Base-by-base conservation (phyloP, 2,113 vertebrate species). In the Sander lucioperca region DNA sequence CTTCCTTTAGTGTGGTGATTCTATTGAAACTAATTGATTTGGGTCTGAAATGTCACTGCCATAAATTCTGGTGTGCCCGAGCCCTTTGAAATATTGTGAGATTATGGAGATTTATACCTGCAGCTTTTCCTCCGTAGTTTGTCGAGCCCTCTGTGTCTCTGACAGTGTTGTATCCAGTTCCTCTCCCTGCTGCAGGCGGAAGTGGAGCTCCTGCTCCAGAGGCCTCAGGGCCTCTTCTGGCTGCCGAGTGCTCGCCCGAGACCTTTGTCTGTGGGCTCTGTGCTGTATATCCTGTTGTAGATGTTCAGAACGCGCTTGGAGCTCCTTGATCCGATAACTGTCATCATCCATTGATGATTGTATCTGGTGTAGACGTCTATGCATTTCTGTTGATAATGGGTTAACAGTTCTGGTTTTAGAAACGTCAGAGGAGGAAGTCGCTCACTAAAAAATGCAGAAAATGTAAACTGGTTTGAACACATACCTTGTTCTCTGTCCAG, bases 151-250 rank as follows among this genome's bases (percentile, higher is more conserved):
- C 90, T 94, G 94, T 54, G 96, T 95, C 0, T 95, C 91, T 25
- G 91, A 89, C 72, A 97, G 58, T 9, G 92, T 93, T 53, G 82
- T 91, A 12, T 96, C 94, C 82, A 98, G 86, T 50, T 96, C 94
- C 0, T 79, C 82, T 8, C 93, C 93, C 75, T 97, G 96, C 85
- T 90, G 95, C 72, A 92, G 92, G 69, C 96, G 96, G n/a, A 79
- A 64, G 1, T 96, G 94, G 54, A 99, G 91, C 86, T 98, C 96
- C 81, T 92, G 93, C 84, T 91, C 95, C 90, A 97, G 95, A 39
- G 94, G 93, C 77, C 82, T 83, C 0, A 96, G 87, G 53, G 96
- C 92, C 21, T 96, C 93, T 6, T 95, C 94, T 12, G 71, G 80
- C 30, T 65, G 91, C 47, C 0, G 25, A 0, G 2, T 0, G 6